Base-by-base conservation (phyloP, 1,140 invertebrate genomes). In the Antheraea mylitta region DNA sequence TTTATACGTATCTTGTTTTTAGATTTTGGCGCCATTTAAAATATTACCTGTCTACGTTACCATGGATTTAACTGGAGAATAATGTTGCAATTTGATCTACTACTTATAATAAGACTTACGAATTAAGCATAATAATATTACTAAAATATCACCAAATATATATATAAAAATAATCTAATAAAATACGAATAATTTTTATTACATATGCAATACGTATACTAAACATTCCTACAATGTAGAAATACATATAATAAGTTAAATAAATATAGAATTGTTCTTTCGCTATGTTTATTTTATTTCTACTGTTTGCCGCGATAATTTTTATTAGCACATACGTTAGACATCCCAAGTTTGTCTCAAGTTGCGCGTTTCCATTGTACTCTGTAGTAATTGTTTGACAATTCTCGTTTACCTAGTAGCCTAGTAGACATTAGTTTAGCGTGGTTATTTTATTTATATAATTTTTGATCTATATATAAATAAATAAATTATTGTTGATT, bases 221-320 rank as follows among this genome's bases (percentile, higher is more conserved):
- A 16, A 16, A 16, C 45, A 53, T 53, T 53, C 45, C 10, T 53
- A 53, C 45, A 53, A 2, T 53, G 9, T 13, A 16, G 13, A 53
- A 53, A 53, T 6, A 53, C 5, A 53, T 16, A 16, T 53, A 53
- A 53, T 53, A 53, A 10, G 73, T 68, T 58, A 70, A 69, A 77
- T 71, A 68, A 72, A 64, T 71, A 48, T 67, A 42, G 67, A 64
- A 70, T 72, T 60, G 65, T 66, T 70, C 66, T 78, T 78, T 76
- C 67, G 70, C 74, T 72, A 69, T 59, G 45, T 71, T 38, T 69
- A 61, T 53, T 63, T 66, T 61, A 74, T 74, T 70, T 69, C 64
- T 76, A 75, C 76, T 58, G 64, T 75, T 79, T 79, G 82, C 78
- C 72, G 80, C 73, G 67, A 73, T 75, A 70, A 82, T 83, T 83